Evolutionary conservation across 2,888 invertebrate species (phyloP).

Genomic region (Macrostomum cliftonense): DNA sequence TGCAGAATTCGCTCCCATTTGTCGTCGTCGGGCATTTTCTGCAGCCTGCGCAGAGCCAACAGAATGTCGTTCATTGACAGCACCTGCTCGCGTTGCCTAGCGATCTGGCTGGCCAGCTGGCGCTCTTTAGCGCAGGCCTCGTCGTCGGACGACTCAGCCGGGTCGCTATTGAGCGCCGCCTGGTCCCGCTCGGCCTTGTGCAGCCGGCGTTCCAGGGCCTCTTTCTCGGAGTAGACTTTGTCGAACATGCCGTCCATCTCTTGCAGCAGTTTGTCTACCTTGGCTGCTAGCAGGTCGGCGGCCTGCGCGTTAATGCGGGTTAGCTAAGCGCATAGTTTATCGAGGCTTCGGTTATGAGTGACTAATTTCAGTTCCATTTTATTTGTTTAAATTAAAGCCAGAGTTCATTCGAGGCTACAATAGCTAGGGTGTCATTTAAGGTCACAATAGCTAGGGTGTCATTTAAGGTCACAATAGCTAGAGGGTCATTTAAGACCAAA

Average conservation of each 20-base stretch:
- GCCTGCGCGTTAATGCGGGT: slow-evolving; percentile 48
- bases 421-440: too few species aligned
- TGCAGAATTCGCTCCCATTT: slow-evolving; percentile 51
- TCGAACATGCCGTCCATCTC: slow-evolving; percentile 58
- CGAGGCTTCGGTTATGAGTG: too few species aligned
- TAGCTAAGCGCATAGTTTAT: too few species aligned
- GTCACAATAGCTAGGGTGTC: too few species aligned
- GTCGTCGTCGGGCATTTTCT: slow-evolving; percentile 63
- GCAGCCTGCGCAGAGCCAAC: slow-evolving; percentile 57
- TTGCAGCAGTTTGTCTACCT: slow-evolving; percentile 68
- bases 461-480: too few species aligned
- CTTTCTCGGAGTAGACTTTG: slow-evolving; percentile 58
- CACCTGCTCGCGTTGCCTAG: slow-evolving; percentile 15
- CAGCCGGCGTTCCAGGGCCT: slow-evolving; percentile 28
- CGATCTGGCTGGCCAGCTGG: not conserved
- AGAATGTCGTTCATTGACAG: slow-evolving; percentile 69
- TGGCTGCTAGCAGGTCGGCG: slow-evolving; percentile 60
- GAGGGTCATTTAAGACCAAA: too few species aligned
- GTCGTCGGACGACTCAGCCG: not conserved
- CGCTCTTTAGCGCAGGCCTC: not conserved
- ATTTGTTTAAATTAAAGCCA: too few species aligned
- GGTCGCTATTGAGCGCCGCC: not conserved
- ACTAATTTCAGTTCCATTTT: too few species aligned
- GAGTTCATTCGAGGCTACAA: too few species aligned
- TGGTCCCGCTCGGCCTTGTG: slow-evolving; percentile 14